phyloP scores from a whole-genome alignment of 2,888 invertebrate genomes.

The Artemia sinica region DNA sequence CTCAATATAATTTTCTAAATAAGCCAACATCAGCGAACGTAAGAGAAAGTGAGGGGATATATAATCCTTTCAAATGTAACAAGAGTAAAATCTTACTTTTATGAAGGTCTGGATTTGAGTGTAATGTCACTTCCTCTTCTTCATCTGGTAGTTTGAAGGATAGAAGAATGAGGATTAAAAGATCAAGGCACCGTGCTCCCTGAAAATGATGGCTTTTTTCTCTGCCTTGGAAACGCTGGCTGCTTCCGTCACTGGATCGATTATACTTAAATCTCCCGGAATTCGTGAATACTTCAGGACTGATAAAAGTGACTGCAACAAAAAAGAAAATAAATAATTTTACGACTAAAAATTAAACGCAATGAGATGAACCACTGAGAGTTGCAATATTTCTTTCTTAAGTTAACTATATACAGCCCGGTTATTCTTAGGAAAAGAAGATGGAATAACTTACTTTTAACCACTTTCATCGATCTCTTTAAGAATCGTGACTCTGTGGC shows the following conservation, averaged over 20 bases:
- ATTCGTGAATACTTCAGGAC: conserved; percentile 7
- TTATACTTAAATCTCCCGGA: background rate
- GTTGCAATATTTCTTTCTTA: too few species aligned
- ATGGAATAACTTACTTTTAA: too few species aligned
- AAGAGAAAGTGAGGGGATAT: too few species aligned
- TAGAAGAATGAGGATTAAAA: conserved; percentile 6
- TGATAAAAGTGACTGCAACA: background rate
- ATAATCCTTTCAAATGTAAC: too few species aligned
- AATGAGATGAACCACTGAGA: too few species aligned
- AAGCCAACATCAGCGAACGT: too few species aligned
- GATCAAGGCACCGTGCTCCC: conserved; percentile 2
- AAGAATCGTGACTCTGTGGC: too few species aligned
- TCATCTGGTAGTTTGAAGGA: conserved; percentile 6
- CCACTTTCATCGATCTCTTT: too few species aligned
- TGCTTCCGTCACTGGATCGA: background rate
- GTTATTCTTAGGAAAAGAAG: too few species aligned
- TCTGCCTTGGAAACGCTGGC: conserved; percentile 12
- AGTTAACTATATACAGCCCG: too few species aligned
- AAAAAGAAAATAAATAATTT: background rate
- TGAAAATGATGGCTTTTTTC: conserved; percentile 2
- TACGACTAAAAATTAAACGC: too few species aligned
- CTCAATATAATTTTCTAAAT: too few species aligned
- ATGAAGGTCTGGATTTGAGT: background rate
- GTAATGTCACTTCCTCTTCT: conserved; percentile 3
- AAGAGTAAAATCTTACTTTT: background rate